Conservation (phyloP, 2,888 invertebrate genomes). For the Sisyra nigra region DNA sequence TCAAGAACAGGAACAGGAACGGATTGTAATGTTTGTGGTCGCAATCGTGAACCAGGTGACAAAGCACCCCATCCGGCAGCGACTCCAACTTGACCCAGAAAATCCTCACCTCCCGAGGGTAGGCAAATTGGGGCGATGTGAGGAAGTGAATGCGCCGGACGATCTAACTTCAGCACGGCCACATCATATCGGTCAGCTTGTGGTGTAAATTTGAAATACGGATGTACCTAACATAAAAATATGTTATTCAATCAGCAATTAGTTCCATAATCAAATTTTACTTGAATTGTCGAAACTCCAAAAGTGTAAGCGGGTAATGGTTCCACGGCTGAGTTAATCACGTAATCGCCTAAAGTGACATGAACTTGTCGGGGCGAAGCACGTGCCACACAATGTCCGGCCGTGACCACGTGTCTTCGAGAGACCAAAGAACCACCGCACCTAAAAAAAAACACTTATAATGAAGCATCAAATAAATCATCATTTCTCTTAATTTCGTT, state of each 20-base stretch:
- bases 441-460: slow-evolving; percentile 29
- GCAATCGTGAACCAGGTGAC: slow-evolving; percentile 63
- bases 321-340: slow-evolving; percentile 85
- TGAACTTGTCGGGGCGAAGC: slow-evolving; percentile 82
- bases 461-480: not conserved
- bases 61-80: slow-evolving; percentile 90
- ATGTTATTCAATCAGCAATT: not conserved
- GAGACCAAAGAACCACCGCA: slow-evolving; percentile 87
- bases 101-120: slow-evolving; percentile 78
- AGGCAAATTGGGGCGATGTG: slow-evolving; percentile 85
- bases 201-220: slow-evolving; percentile 84
- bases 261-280: slow-evolving; percentile 21
- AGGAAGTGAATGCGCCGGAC: slow-evolving; percentile 80
- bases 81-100: slow-evolving; percentile 81
- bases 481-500: not conserved
- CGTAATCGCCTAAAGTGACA: slow-evolving; percentile 83
- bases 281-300: slow-evolving; percentile 78
- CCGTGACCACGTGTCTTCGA: slow-evolving; percentile 81
- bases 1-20: slow-evolving; percentile 90
- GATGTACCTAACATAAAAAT: slow-evolving; percentile 51
- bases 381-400: slow-evolving; percentile 86
- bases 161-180: slow-evolving; percentile 72
- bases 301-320: slow-evolving; percentile 83
- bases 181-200: slow-evolving; percentile 86
- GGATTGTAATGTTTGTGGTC: slow-evolving; percentile 80